Conservation (phyloP, 1,140 invertebrate species). For the Drosophila gunungcola region DNA sequence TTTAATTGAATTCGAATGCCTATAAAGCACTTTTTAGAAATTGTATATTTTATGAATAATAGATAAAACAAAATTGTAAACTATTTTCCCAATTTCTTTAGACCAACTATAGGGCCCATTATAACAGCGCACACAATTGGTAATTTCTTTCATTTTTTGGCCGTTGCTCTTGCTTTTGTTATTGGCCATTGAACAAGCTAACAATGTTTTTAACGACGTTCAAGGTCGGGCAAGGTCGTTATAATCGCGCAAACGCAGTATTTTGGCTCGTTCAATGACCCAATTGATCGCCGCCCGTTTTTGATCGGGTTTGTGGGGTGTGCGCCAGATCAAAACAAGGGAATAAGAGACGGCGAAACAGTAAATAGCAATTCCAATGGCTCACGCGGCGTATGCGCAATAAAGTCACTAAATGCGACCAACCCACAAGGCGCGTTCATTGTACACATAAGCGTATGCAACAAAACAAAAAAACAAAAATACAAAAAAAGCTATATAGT, state of each 20-base stretch:
- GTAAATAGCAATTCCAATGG: conserved; percentile 46
- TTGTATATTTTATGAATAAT: no score
- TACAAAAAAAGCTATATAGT: conserved; percentile 1
- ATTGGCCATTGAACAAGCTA: conserved; percentile 42
- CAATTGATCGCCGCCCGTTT: conserved; percentile 53
- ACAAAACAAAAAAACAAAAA: conserved; percentile 4
- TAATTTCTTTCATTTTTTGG: conserved; percentile 21
- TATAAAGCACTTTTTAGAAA: no score
- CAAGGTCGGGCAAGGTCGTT: conserved; percentile 82
- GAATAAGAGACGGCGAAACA: conserved; percentile 23
- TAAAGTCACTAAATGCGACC: conserved; percentile 49
- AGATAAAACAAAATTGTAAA: no score
- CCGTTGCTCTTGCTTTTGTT: conserved; percentile 27
- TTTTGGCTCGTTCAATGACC: conserved; percentile 72
- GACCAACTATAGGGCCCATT: background rate
- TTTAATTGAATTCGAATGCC: no score
- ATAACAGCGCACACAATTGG: conserved; percentile 7
- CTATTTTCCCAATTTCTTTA: background rate
- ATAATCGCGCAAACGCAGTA: conserved; percentile 52
- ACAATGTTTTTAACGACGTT: conserved; percentile 50
- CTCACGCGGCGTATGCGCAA: conserved; percentile 76
- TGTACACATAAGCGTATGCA: conserved; percentile 60
- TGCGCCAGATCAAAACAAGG: conserved; percentile 36
- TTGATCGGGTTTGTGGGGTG: conserved; percentile 38
- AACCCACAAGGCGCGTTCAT: conserved; percentile 59